These are phyloP conservation scores for Peromyscus californicus DNA, from an alignment of 2,113 vertebrate species.

Conservation along the genomic window DNA sequence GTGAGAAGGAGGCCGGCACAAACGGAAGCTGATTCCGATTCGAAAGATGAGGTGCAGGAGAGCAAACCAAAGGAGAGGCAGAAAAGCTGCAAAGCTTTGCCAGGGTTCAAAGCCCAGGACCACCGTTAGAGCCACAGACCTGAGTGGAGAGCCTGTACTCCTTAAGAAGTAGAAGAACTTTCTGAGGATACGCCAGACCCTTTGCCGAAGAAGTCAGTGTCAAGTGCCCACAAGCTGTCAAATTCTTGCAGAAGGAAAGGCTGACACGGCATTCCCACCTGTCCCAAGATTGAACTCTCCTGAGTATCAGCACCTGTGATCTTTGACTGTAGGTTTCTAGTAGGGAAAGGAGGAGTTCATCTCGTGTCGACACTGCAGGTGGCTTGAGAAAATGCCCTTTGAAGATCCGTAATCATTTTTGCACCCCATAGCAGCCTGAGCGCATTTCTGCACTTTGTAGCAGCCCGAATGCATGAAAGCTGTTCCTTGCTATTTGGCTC, in stretches of 20 bases:
- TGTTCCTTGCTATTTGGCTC: conserved; percentile 52
- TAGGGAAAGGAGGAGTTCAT: conserved; percentile 71
- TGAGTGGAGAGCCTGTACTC: not conserved
- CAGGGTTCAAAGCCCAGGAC: not conserved
- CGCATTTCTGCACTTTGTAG: not conserved
- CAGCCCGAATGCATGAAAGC: not conserved
- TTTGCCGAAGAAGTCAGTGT: not conserved
- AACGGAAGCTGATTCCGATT: not conserved
- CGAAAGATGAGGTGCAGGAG: not conserved
- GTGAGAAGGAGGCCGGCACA: not conserved
- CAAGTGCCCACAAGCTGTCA: not conserved
- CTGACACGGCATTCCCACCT: conserved; percentile 96
- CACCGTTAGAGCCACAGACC: not conserved
- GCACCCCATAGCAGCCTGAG: not conserved
- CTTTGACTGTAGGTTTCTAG: conserved; percentile 82
- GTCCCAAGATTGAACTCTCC: conserved; percentile 91
- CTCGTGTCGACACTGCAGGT: conserved; percentile 76
- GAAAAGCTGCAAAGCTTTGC: not conserved
- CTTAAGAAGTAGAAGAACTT: not conserved
- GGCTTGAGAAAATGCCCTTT: conserved; percentile 85
- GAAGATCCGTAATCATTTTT: conserved; percentile 77
- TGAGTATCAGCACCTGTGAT: conserved; percentile 64
- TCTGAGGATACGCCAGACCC: not conserved
- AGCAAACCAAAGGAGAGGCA: not conserved
- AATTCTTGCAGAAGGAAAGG: conserved; percentile 96